These are phyloP conservation scores for Elaeidobius kamerunicus DNA, from an alignment of 2,888 invertebrate species.

Conservation along the genomic window DNA sequence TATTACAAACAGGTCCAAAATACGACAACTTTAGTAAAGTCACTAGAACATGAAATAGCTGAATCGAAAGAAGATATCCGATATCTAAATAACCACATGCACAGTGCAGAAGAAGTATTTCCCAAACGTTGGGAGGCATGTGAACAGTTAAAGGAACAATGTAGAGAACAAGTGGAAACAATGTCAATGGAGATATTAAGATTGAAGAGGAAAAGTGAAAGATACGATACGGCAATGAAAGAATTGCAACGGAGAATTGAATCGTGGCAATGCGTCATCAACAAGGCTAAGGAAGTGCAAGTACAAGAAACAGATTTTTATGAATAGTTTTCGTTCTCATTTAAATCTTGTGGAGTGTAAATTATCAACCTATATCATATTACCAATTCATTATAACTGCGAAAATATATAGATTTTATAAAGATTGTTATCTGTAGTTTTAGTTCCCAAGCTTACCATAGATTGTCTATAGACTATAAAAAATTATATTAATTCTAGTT, in stretches of 20 bases:
- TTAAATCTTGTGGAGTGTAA: too few relatives aligned
- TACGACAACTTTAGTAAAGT: conserved; percentile 29
- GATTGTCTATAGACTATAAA: too few relatives aligned
- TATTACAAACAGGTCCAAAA: conserved; percentile 27
- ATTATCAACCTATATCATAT: too few relatives aligned
- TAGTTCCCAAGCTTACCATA: too few relatives aligned
- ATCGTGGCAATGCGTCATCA: conserved; percentile 35
- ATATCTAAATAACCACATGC: conserved; percentile 21
- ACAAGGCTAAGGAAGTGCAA: conserved; percentile 29
- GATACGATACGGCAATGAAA: conserved; percentile 28
- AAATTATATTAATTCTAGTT: too few relatives aligned
- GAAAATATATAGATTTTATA: too few relatives aligned
- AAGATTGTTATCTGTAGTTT: too few relatives aligned
- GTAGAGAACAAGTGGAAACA: conserved; percentile 27
- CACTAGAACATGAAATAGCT: conserved; percentile 33
- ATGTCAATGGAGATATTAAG: conserved; percentile 27
- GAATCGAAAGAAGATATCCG: conserved; percentile 28
- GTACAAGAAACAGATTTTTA: conserved; percentile 13
- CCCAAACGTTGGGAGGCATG: conserved; percentile 29
- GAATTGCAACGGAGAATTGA: conserved; percentile 32
- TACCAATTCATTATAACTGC: too few relatives aligned
- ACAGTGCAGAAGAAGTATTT: conserved; percentile 23
- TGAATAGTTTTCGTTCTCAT: conserved; percentile 16
- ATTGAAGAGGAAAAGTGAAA: conserved; percentile 29
- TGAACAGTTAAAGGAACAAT: conserved; percentile 25